These are phyloP conservation scores for Podilymbus podiceps DNA, from an alignment of 2,113 vertebrate genomes.

Conservation along the genomic window DNA sequence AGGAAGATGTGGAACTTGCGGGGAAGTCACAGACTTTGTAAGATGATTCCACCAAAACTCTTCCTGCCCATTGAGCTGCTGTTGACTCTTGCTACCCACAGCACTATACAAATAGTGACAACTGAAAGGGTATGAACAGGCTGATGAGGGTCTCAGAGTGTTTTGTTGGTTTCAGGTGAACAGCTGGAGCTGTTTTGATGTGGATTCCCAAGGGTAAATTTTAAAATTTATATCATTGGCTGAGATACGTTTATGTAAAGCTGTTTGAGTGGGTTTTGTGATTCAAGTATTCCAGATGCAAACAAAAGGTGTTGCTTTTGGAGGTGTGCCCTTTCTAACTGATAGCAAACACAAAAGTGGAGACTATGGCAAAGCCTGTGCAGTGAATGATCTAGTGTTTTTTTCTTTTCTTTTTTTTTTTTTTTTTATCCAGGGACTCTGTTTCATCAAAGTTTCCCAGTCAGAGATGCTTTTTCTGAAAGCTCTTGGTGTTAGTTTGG, in stretches of 20 bases:
- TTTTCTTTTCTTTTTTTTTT: too few relatives aligned
- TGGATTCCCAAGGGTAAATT: not conserved
- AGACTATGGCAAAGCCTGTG: fast-evolving
- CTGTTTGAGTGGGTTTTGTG: not conserved
- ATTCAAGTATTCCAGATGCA: not conserved
- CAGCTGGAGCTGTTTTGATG: not conserved
- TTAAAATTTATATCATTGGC: not conserved
- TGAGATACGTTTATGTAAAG: not conserved
- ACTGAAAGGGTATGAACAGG: fast-evolving
- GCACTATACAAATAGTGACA: not conserved
- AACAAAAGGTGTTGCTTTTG: not conserved
- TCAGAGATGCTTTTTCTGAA: not conserved
- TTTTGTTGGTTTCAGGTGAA: not conserved
- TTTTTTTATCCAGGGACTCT: not conserved
- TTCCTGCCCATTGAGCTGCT: not conserved
- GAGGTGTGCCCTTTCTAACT: not conserved
- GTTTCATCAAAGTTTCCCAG: not conserved
- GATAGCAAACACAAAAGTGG: not conserved
- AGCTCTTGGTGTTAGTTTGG: conserved; percentile 25
- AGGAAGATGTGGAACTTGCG: not conserved
- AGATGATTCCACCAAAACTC: not conserved
- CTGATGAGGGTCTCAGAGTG: not conserved
- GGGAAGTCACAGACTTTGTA: not conserved
- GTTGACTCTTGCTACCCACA: not conserved
- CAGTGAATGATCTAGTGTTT: not conserved